Base-by-base conservation (phyloP, 1,140 invertebrate species). In the Trachymyrmex septentrionalis region DNA sequence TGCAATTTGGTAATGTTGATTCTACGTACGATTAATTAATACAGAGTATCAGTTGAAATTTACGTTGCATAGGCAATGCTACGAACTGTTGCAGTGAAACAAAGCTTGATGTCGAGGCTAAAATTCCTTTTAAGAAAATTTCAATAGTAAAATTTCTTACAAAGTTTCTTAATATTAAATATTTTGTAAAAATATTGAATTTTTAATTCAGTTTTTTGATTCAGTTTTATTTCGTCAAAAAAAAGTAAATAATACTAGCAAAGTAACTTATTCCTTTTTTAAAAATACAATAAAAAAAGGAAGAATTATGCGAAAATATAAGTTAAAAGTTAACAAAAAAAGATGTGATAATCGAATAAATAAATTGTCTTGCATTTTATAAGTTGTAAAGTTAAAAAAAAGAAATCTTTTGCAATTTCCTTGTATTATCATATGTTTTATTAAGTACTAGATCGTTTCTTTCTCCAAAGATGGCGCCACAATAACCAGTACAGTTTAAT, bases 11-110 rank as follows among this genome's bases (percentile, higher is more conserved):
- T 61, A 73, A 44, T 19, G 69, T 59, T 24, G 64, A 6, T 12
- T 57, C 19, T 21, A 27, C n/a, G 19, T 27, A 10, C 50, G 55
- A 76, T 85, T 85, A 85, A 76, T 85, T 61, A 85, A 85, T 75
- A 84, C 14, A 75, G n/a, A 76, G 21, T 34, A 14, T 34, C 30
- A 12, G 19, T 67, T 21, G 27, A 24, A 53, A 80, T 80, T 80
- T 80, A 77, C 2, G 19, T 64, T 5, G 2, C 12, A 24, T 48
- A 66, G 21, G 21, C 34, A 21, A 75, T 21, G 10, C n/a, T 30
- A 21, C 34, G 44, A 12, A 34, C 1, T 34, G 10, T n/a, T 24
- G 3, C 21, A 30, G 10, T 63, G 16, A 77, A 77, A 66, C 24
- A 48, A 57, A 75, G 5, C 19, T 57, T 30, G 12, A 75, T 27